A percentile compares a stretch with the other conserved stretches of the same genome.
phyloP scores from a whole-genome alignment of 1,140 invertebrate genomes.

The Bombus difficillimus region DNA sequence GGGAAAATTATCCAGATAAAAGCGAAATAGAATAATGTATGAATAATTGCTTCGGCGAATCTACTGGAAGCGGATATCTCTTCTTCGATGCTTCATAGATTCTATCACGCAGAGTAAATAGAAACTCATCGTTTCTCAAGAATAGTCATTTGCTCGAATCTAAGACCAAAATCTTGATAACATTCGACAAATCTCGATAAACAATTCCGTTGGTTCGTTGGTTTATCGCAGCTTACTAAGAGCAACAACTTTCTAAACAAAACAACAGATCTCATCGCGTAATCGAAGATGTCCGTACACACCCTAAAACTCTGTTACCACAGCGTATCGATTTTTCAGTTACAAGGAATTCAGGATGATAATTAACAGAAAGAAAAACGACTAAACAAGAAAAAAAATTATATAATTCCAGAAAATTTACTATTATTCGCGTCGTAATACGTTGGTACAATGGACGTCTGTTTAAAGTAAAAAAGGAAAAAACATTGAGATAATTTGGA shows the following conservation, averaged over 20 bases:
- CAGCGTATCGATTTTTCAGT: no score
- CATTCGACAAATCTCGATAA: no score
- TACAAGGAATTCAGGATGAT: no score
- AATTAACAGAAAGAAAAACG: no score
- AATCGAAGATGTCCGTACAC: no score
- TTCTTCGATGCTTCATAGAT: background rate
- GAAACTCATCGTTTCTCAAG: background rate
- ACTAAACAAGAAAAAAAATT: background rate
- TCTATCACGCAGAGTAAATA: background rate
- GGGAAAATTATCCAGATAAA: background rate
- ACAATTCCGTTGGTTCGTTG: no score
- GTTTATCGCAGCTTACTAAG: no score
- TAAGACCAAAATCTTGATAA: background rate
- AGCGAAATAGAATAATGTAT: no score
- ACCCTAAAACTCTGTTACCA: no score
- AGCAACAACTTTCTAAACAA: no score
- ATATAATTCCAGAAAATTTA: background rate
- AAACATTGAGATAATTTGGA: background rate
- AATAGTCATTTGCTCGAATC: background rate
- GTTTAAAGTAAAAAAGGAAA: background rate
- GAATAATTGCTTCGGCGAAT: background rate
- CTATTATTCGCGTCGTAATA: no score
- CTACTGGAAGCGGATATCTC: background rate
- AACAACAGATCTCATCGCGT: no score
- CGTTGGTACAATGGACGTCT: background rate